Evolutionary conservation across 2,888 invertebrate genomes (phyloP), one percentile per base, ranked within the genome.

Genomic region (Andrena dorsata): DNA sequence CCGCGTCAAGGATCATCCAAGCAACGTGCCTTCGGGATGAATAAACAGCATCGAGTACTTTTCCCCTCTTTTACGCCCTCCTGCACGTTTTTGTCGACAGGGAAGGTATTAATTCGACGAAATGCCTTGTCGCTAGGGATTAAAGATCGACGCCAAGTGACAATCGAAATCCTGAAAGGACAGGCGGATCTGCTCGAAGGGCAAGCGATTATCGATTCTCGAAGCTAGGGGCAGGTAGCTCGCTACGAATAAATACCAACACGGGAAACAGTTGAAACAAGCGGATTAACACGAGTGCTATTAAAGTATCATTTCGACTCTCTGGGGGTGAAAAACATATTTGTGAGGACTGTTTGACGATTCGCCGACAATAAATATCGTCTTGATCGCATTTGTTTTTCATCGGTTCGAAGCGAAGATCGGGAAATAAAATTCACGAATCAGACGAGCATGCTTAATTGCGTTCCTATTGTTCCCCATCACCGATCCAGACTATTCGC

Each of bases 321-420:
- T 16, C 60, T 3, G 41, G 13, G 30, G 4, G 10, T 20, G 23
- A 56, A 58, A 74, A 78, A 75, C 30, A 41, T 75, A 72, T 73
- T 63, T 30, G 20, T 3, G 30, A 16, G 20, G 41, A 63, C 23
- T 35, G 74, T 76, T 76, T 28, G 71, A 63, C 71, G 61, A 76
- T 72, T 63, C 20, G 26, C 20, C 64, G 5, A 73, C 76, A 64
- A 58, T 65, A 65, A 77, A 73, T 77, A 73, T 64, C 64, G 23
- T 7, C 7, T 1, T 26, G 74, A 78, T 75, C 61, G 53, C 41
- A 68, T 68, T 75, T 68, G 66, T 78, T 56, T 63, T 35, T 68
- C 53, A 26, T n/a, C 35, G 6, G 26, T 28, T 4, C 16, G 13
- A 13, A 26, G 13, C 10, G n/a, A 51, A 28, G 63, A 23, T 47